These are phyloP conservation scores for Erpornis zantholeuca DNA, from an alignment of 2,113 vertebrate species.

Conservation along the genomic window DNA sequence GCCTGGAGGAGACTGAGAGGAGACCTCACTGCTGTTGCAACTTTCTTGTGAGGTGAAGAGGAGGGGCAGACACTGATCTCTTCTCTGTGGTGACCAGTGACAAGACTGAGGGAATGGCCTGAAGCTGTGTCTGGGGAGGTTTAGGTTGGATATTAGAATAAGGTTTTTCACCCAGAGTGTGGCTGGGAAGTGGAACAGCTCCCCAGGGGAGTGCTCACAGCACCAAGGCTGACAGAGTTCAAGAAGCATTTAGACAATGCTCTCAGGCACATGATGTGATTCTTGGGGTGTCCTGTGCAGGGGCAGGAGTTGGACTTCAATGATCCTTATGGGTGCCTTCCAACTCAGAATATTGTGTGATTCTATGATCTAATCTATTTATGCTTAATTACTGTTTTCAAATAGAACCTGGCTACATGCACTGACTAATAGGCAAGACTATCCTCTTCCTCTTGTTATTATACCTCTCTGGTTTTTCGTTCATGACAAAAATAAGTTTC, in stretches of 20 bases:
- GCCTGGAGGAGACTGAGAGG: neutral
- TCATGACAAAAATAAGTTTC: neutral
- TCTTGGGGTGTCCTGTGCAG: neutral
- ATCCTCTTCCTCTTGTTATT: neutral
- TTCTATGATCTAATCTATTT: neutral
- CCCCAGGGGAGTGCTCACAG: neutral
- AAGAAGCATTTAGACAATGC: fast-evolving
- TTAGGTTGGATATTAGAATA: neutral
- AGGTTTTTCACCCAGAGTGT: neutral
- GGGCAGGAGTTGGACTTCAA: neutral
- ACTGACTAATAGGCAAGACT: neutral
- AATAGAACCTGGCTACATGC: neutral
- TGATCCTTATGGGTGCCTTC: neutral
- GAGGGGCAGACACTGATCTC: neutral
- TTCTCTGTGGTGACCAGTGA: neutral
- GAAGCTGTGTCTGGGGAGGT: neutral
- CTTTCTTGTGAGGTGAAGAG: neutral
- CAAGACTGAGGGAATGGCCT: neutral
- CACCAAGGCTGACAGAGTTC: neutral
- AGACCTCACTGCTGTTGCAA: neutral
- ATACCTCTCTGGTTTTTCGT: neutral
- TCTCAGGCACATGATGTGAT: neutral
- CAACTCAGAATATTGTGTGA: neutral
- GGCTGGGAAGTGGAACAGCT: neutral
- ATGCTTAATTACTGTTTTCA: constrained; percentile 26